Evolutionary conservation across 1,140 invertebrate species (phyloP), one percentile per base, ranked within the genome.

Genomic region (Zaprionus lachaisei): DNA sequence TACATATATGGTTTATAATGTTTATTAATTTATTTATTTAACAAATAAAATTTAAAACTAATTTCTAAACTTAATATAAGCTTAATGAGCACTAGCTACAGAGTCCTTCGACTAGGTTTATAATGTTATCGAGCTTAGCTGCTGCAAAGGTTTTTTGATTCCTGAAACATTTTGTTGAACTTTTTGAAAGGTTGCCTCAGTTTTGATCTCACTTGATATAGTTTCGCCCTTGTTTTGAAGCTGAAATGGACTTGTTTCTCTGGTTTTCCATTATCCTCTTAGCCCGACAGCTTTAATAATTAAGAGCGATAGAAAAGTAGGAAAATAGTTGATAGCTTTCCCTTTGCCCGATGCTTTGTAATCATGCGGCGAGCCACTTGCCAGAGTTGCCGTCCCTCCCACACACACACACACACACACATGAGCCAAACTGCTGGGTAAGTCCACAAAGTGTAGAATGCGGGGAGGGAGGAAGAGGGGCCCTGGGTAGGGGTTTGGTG

Each of bases 281-380:
- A 24, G 47, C 24, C n/a, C 11, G 47, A 51, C 20, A 55, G 63
- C 24, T 41, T 69, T 69, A 49, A 24, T 69, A 61, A 49, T 68
- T 60, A 61, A 58, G 26, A 37, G 28, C 20, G 28, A 60, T 31
- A 20, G 26, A 22, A 44, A 26, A 60, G 38, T 20, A 24, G 47
- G n/a, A 51, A 51, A 51, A 51, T 61, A 60, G 58, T 60, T 60
- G 66, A 68, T 60, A 68, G 58, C 56, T 49, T 61, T 24, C 22
- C 66, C 47, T 49, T 31, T 68, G 55, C 47, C 41, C 2, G 15
- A 26, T 12, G 54, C 24, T 58, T 47, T 49, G 61, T 26, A 61
- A 20, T 26, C 61, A 63, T 22, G 41, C 49, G 37, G 49, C 17
- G 28, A 14, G 28, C 38, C 66, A 60, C 66, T 60, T 49, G 34